Evolutionary conservation across 2,797 vertebrate species (phyloP), one percentile per base, ranked within the genome.

Genomic region (Eidolon dupreanum): DNA sequence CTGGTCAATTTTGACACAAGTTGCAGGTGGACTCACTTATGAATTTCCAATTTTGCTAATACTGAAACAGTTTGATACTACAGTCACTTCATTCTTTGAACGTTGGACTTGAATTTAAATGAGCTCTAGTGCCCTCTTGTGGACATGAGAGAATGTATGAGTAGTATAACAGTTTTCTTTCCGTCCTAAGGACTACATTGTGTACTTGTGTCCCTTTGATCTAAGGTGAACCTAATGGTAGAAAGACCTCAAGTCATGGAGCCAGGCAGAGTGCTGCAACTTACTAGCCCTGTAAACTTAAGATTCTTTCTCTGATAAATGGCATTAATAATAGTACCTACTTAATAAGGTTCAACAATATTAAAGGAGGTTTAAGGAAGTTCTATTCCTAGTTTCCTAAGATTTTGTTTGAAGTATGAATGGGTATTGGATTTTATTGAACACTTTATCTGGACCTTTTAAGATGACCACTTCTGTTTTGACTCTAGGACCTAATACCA

Each of bases 51-150:
- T 46, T 83, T 46, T 94, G 28, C 59, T 49, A 57, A 43, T n/a
- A 41, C 31, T 36, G 55, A 77, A 65, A n/a, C 17, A 59, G 28
- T 92, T 84, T 13, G 36, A 49, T 89, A 43, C 20, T 22, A 8
- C 26, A 31, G n/a, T 79, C 79, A 16, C 28, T 49, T 84, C 53
- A 74, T 17, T 65, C 46, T 92, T 90, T 55, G 13, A 65, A 20
- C 5, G 1, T 11, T 66, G 28, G 31, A 43, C n/a, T 59, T 70
- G 36, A 41, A 17, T 73, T 63, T 36, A 24, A 68, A 19, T 33
- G 68, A 86, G 19, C 38, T 63, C 46, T 46, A 15, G 46, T 36
- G 90, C 97, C 88, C 94, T 74, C 96, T 68, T 70, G 88, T 94
- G 90, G 91, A 79, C 75, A 12, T 0, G 59, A 81, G 24, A 28